Conservation (phyloP, 2,113 vertebrate genomes). For the Paramisgurnus dabryanus region DNA sequence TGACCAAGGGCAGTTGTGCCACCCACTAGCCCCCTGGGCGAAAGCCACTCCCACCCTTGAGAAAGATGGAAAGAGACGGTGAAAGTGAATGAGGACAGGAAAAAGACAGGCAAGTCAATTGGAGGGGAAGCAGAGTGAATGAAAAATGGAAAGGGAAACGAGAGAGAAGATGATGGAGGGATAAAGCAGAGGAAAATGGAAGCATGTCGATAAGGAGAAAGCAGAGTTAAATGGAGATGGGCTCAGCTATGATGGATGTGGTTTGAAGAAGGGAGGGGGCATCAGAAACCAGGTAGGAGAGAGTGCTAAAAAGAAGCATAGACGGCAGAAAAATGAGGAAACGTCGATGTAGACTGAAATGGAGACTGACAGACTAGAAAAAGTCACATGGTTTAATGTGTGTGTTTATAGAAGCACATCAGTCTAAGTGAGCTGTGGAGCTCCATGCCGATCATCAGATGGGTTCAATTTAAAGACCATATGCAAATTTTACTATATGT, state of each 20-base stretch:
- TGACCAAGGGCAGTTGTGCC: conserved; percentile 66
- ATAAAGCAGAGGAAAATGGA: conserved; percentile 74
- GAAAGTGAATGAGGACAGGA: conserved; percentile 26
- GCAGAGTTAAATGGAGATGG: conserved; percentile 67
- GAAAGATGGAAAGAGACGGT: conserved; percentile 42
- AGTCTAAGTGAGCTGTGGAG: conserved; percentile 62
- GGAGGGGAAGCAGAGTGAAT: conserved; percentile 41
- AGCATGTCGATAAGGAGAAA: conserved; percentile 75
- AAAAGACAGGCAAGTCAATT: conserved; percentile 29
- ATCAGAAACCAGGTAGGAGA: conserved; percentile 32
- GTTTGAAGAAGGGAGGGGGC: conserved; percentile 55
- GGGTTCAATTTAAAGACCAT: background rate
- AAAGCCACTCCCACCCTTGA: conserved; percentile 60
- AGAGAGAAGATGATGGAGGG: conserved; percentile 73
- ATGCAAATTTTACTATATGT: too few relatives aligned
- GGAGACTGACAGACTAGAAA: conserved; percentile 61
- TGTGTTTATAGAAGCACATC: conserved; percentile 49
- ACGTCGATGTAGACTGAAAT: conserved; percentile 55
- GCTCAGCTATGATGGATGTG: conserved; percentile 74
- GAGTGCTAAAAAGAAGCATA: conserved; percentile 20
- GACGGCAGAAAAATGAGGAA: conserved; percentile 23
- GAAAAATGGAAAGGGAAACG: conserved; percentile 68
- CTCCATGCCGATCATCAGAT: background rate
- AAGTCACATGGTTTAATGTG: conserved; percentile 60
- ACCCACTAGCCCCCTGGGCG: conserved; percentile 56